Conservation (phyloP, 2,113 vertebrate species). For the Nematolebias whitei region DNA sequence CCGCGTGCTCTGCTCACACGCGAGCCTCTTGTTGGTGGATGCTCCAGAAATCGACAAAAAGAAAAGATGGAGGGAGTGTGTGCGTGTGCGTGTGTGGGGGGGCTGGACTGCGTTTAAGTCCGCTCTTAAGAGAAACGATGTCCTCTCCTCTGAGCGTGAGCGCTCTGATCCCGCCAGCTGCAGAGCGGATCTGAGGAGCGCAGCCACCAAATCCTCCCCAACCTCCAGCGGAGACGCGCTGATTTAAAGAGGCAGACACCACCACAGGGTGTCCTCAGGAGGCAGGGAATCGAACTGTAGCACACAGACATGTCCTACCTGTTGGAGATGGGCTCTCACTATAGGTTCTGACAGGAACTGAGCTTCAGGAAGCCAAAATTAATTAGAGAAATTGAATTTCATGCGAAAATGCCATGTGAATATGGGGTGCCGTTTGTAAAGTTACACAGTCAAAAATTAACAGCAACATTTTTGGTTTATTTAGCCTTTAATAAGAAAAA, state of each 20-base stretch:
- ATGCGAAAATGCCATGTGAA: too few species aligned
- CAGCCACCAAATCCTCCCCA: constrained; percentile 59
- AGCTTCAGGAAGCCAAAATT: too few species aligned
- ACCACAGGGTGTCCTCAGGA: constrained; percentile 3
- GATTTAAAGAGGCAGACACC: constrained; percentile 78
- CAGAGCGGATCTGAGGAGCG: constrained; percentile 35
- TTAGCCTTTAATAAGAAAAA: too few species aligned
- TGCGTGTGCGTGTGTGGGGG: too few species aligned
- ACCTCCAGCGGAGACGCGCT: constrained; percentile 36
- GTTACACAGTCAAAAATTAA: too few species aligned
- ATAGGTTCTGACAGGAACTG: too few species aligned
- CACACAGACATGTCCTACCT: too few species aligned
- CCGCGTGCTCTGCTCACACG: constrained; percentile 31
- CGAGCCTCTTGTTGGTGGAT: constrained; percentile 22
- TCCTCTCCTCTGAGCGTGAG: not conserved
- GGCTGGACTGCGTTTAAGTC: constrained; percentile 12
- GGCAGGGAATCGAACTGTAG: too few species aligned
- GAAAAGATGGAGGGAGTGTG: not conserved
- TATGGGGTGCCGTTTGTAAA: too few species aligned
- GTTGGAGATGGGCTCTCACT: too few species aligned
- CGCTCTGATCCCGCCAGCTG: constrained; percentile 16
- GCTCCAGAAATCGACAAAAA: constrained; percentile 15
- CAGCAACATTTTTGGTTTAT: too few species aligned
- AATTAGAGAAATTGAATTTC: too few species aligned
- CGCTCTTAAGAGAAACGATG: constrained; percentile 39